Evolutionary conservation across 2,888 invertebrate genomes (phyloP).

Genomic region (Thyatira batis): DNA sequence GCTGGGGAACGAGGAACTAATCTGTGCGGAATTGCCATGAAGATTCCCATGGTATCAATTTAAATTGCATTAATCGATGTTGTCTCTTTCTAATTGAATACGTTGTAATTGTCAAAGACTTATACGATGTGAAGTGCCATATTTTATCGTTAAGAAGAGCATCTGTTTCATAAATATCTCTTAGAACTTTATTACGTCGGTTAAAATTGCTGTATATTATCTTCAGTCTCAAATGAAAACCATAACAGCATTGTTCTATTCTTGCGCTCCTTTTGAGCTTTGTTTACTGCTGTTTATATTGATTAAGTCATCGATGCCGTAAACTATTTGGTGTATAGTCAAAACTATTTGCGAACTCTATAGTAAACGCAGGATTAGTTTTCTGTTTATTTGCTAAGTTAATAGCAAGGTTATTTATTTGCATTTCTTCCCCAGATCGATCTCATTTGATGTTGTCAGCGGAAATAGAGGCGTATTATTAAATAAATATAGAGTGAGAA

Average conservation of each 20-base stretch:
- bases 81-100: slow-evolving; percentile 38
- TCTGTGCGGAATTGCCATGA: slow-evolving; percentile 46
- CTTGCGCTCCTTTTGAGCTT: background rate
- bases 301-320: background rate
- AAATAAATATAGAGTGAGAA: slow-evolving; percentile 38
- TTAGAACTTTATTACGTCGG: background rate
- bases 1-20: slow-evolving; percentile 46
- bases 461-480: slow-evolving; percentile 52
- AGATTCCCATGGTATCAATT: slow-evolving; percentile 63
- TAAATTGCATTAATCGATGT: slow-evolving; percentile 47
- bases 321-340: background rate
- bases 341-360: background rate
- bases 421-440: slow-evolving; percentile 30
- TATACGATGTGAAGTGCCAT: slow-evolving; percentile 22
- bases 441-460: slow-evolving; percentile 39
- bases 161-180: background rate
- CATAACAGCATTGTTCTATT: background rate
- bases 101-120: slow-evolving; percentile 9
- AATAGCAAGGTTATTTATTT: slow-evolving; percentile 22
- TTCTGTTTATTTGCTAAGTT: background rate
- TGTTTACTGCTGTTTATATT: background rate
- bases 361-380: background rate
- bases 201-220: background rate
- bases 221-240: background rate
- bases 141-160: slow-evolving; percentile 7